A percentile compares a stretch with the other conserved stretches of the same genome.
These are phyloP conservation scores for Drosophila sproati DNA, from an alignment of 1,140 invertebrate genomes.

Conservation along the genomic window DNA sequence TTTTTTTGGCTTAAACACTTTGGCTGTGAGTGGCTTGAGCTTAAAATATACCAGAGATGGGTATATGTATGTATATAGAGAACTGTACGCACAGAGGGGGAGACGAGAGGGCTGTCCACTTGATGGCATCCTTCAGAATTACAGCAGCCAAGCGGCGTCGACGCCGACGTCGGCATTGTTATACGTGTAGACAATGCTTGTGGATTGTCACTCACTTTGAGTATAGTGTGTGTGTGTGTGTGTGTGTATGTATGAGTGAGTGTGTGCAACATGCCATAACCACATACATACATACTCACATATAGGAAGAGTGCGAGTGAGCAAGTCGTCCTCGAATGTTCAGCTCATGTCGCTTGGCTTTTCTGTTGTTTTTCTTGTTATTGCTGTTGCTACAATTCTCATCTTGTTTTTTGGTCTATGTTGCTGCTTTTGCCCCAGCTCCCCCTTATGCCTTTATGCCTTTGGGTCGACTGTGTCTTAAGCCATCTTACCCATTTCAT, in stretches of 20 bases:
- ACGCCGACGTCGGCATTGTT: slow-evolving; percentile 32
- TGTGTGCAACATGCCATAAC: slow-evolving; percentile 54
- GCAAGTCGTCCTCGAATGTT: slow-evolving; percentile 62
- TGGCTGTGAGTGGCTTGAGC: slow-evolving; percentile 68
- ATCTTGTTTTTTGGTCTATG: slow-evolving; percentile 55
- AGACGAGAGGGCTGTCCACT: slow-evolving; percentile 45
- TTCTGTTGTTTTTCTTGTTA: slow-evolving; percentile 66
- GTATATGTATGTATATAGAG: neutral
- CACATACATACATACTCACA: slow-evolving; percentile 38
- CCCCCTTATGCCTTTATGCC: neutral
- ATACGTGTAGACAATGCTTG: slow-evolving; percentile 73
- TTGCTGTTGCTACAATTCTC: slow-evolving; percentile 57
- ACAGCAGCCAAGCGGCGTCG: slow-evolving; percentile 56
- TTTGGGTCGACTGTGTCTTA: slow-evolving; percentile 35
- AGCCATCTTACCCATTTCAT: slow-evolving; percentile 51
- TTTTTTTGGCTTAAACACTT: slow-evolving; percentile 75
- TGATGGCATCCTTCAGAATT: slow-evolving; percentile 83
- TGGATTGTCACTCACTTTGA: slow-evolving; percentile 67
- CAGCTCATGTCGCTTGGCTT: slow-evolving; percentile 67
- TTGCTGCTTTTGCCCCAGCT: neutral
- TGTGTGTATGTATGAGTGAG: slow-evolving; percentile 44
- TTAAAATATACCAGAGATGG: slow-evolving; percentile 73
- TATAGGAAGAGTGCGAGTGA: neutral
- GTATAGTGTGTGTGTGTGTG: slow-evolving; percentile 39
- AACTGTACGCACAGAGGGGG: slow-evolving; percentile 25